Base-by-base conservation (phyloP, 2,797 vertebrate species). In the Heteromormyrus szaboi region DNA sequence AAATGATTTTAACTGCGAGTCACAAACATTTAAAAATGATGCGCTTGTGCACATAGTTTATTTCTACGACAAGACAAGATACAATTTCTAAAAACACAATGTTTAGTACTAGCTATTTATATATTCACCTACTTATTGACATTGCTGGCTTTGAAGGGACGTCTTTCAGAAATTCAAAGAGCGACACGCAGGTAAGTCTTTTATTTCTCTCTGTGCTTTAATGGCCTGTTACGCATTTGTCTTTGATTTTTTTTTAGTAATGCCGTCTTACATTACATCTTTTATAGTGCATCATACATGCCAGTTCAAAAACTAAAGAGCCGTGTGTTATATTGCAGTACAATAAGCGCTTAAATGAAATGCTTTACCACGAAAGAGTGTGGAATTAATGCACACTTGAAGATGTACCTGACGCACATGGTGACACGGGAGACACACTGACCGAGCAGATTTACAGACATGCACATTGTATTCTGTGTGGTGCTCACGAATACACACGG, bases 131-230 rank as follows among this genome's bases (percentile, higher is more conserved):
- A 81, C 51, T 54, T 53, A 89, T 85, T 72, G 56, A 53, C 53
- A 25, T 85, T 56, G n/a, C 37, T 85, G 48, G 44, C 25, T 54
- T 51, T 44, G 62, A 65, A 76, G 84, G 33, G 53, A 76, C 46
- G 48, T 87, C n/a, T 86, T 62, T 62, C 84, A 83, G 88, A 41
- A 87, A 81, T 81, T 88, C 86, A 29, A 87, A 81, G 62, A 86
- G 89, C 85, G 19, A 62, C 85, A 87, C 85, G 59, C 89, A 90
- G 89, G 89, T 90, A 90, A 88, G 89, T 88, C 25, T 62, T 22
- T 37, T 29, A 51, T 86, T 86, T 89, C 72, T 37, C 9, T 86
- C 17, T 76, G 37, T 72, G 48, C 19, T 56, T 54, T 41, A 56
- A 33, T 86, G 3, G 29, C 29, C 22, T 17, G 53, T 37, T 59